Base-by-base conservation (phyloP, 2,888 invertebrate species). In the Drosophila peninsularis region DNA sequence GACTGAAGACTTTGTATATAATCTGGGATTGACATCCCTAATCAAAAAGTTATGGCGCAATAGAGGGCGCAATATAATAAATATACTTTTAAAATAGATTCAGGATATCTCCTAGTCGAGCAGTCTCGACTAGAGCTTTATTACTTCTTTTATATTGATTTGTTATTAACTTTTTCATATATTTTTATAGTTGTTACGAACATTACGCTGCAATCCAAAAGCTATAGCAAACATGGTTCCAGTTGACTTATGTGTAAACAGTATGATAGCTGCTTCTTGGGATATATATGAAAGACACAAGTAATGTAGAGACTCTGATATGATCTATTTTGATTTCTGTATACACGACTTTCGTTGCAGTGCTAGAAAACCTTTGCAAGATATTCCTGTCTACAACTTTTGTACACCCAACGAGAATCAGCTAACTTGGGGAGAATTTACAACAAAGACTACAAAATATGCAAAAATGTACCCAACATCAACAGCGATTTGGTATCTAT, bases 241-340 rank as follows among this genome's bases (percentile, higher is more conserved):
- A 0, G 94, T 94, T 0, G 98, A 98, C 87, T 93, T 97, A 80
- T 95, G 96, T 5, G 96, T 96, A 9, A 98, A 98, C 91, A 95
- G 96, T 49, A 94, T 98, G 78, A 95, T 98, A 30, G 95, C 96
- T 0, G 94, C 96, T 0, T 95, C 96, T 0, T 97, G 97, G 95
- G 94, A 95, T 83, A 94, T 95, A 0, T 94, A 94, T 3, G 93
- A 41, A 6, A 49, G 41, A 34, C 34, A 49, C n/a, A 60, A 34
- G 62, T 61, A 62, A 32, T 19, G 3, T 13, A 47, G 5, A 17
- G n/a, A n/a, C n/a, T n/a, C 11, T 5, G 14, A 47, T 30, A 30
- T 11, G 0, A 30, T 27, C 0, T 30, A 30, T 47, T 3, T 42
- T 13, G 41, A 37, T 37, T 19, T n/a, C 17, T 27, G n/a, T 11